Base-by-base conservation (phyloP, 2,797 vertebrate genomes). In the Danio albolineatus region DNA sequence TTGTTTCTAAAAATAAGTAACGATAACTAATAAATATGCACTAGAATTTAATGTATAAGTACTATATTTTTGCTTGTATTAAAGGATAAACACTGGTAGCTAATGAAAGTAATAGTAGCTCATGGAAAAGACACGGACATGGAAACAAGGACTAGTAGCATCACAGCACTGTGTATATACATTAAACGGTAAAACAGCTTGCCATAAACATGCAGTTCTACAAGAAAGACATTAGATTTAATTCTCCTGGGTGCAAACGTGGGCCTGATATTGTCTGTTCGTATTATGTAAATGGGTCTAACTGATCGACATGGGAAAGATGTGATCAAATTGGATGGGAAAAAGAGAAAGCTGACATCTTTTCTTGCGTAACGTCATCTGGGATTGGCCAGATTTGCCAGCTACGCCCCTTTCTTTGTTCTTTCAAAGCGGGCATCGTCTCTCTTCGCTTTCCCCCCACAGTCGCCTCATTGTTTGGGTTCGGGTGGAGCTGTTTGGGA, bases 381-480 rank as follows among this genome's bases (percentile, higher is more conserved):
- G 17, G 21, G 19, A 66, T 46, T 66, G 62, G 38, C 51, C 38
- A 53, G 36, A 51, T 53, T 16, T 65, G 48, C 0, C 13, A 41
- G 14, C 53, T 7, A 39, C 19, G 16, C 51, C 19, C 13, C 38
- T 57, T 14, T 77, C 44, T 69, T 78, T 78, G 36, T 70, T 48
- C 28, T 14, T 51, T 19, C 41, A 16, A 38, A 41, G 4, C 13
- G 10, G n/a, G 54, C 51, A 13, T 51, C 5, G 13, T 41, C 66
- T 71, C 77, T 74, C 57, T 77, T 75, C 28, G 51, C 57, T 56
- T 73, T 39, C 61, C 28, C 28, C 28, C 21, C 59, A 13, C 56
- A 54, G 38, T 79, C 36, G 7, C 60, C 61, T 82, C 57, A 64
- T 64, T 61, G 36, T 76, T 38, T 13, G 43, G 79, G 65, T n/a